Evolutionary conservation across 2,797 vertebrate species (phyloP).

Genomic region (Moxostoma hubbsi): DNA sequence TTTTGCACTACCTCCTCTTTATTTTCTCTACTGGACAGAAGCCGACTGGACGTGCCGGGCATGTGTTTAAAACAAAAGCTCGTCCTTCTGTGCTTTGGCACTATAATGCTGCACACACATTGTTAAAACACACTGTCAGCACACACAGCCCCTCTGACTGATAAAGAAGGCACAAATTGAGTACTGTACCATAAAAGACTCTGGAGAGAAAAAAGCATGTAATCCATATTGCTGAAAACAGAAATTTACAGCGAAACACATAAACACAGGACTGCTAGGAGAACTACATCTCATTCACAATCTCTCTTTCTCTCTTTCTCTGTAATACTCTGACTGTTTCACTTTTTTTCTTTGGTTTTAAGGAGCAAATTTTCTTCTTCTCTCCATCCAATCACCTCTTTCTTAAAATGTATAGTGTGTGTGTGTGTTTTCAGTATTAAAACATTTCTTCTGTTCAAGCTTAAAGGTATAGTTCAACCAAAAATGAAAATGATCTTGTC

Average conservation of each 20-base stretch:
- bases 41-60: conserved; percentile 37
- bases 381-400: too few relatives aligned
- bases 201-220: conserved; percentile 60
- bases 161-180: conserved; percentile 44
- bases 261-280: conserved; percentile 62
- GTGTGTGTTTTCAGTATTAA: too few relatives aligned
- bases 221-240: conserved; percentile 65
- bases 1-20: conserved; percentile 81
- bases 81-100: conserved; percentile 25
- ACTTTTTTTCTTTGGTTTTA: conserved; percentile 60
- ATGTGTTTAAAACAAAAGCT: conserved; percentile 40
- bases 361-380: not conserved
- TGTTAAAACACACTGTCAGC: conserved; percentile 35
- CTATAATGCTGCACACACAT: conserved; percentile 12
- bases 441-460: too few relatives aligned
- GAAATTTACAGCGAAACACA: conserved; percentile 68
- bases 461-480: too few relatives aligned
- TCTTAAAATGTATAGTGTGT: too few relatives aligned
- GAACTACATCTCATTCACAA: conserved; percentile 52
- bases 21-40: conserved; percentile 74
- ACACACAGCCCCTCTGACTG: conserved; percentile 23
- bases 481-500: too few relatives aligned
- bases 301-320: conserved; percentile 7
- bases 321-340: conserved; percentile 22
- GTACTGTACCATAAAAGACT: conserved; percentile 47